Percentiles rank a stretch among this genome's conserved stretches.
Evolutionary conservation across 2,113 vertebrate species (phyloP).

Genomic region (Eulemur rufifrons): DNA sequence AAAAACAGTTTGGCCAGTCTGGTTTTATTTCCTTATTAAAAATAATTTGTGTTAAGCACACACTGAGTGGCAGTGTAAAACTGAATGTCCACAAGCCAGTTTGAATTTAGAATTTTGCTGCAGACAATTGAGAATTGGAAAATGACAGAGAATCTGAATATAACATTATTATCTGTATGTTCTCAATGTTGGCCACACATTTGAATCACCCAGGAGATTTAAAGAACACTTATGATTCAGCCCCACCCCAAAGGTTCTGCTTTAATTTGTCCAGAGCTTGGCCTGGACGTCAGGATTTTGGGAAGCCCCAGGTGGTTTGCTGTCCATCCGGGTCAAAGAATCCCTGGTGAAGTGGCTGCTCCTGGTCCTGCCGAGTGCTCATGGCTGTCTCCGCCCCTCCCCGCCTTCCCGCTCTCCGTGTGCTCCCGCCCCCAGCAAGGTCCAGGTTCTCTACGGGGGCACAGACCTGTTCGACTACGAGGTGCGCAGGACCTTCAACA

Average conservation of each 20-base stretch:
- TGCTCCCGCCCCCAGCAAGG: constrained; percentile 86
- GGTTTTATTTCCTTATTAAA: not conserved
- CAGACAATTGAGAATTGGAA: not conserved
- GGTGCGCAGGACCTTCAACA: constrained; percentile 96
- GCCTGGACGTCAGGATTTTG: not conserved
- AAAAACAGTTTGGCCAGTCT: not conserved
- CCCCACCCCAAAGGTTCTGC: not conserved
- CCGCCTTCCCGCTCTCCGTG: not conserved
- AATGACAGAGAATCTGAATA: not conserved
- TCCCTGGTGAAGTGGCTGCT: too few species aligned
- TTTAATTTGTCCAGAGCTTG: not conserved
- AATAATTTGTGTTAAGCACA: not conserved
- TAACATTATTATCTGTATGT: not conserved
- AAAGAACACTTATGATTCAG: not conserved
- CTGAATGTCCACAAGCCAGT: not conserved
- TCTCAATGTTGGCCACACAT: not conserved
- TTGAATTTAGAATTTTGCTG: not conserved
- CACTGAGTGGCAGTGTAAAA: not conserved
- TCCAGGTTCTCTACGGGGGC: constrained; percentile 96
- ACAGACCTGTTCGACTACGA: constrained; percentile 98
- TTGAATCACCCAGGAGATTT: not conserved
- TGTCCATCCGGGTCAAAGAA: not conserved
- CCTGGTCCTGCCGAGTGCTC: not conserved
- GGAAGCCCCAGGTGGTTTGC: not conserved
- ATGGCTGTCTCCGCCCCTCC: not conserved